A percentile compares a stretch with the other conserved stretches of the same genome.
These are phyloP conservation scores for Antedon mediterranea DNA, from an alignment of 53 echinoderm and acorn worm species.

Conservation along the genomic window DNA sequence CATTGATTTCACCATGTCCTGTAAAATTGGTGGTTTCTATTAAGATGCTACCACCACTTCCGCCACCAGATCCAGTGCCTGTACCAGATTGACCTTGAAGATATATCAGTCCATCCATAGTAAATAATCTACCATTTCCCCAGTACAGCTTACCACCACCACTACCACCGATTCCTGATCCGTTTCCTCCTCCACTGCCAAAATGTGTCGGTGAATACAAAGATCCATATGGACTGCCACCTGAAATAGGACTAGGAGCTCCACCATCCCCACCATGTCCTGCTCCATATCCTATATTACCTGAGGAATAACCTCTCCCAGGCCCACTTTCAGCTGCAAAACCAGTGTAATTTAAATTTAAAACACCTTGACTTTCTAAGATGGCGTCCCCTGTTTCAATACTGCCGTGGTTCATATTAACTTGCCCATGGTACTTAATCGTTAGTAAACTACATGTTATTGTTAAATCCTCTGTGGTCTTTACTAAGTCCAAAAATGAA, in stretches of 20 bases:
- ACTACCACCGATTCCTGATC: conserved; percentile 54
- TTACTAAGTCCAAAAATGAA: conserved; percentile 41
- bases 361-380: conserved; percentile 60
- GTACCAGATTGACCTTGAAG: conserved; percentile 41
- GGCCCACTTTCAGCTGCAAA: conserved; percentile 43
- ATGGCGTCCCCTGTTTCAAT: conserved; percentile 60
- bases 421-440: conserved; percentile 62
- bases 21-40: conserved; percentile 68
- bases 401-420: conserved; percentile 64
- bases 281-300: conserved; percentile 48
- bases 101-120: conserved; percentile 50
- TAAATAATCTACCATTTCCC: conserved; percentile 52
- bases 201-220: conserved; percentile 43
- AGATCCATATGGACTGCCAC: conserved; percentile 63
- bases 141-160: conserved; percentile 68
- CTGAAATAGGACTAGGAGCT: conserved; percentile 44
- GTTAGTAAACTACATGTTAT: conserved; percentile 39
- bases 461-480: conserved; percentile 49
- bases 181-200: conserved; percentile 81
- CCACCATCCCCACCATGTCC: conserved; percentile 87
- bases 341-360: conserved; percentile 63
- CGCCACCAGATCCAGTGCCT: conserved; percentile 48
- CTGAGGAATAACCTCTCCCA: conserved; percentile 51
- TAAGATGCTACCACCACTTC: conserved; percentile 71
- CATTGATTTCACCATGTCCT: conserved; percentile 78